These are phyloP conservation scores for Scarus forsteni DNA, from an alignment of 2,797 vertebrate genomes.

Conservation along the genomic window DNA sequence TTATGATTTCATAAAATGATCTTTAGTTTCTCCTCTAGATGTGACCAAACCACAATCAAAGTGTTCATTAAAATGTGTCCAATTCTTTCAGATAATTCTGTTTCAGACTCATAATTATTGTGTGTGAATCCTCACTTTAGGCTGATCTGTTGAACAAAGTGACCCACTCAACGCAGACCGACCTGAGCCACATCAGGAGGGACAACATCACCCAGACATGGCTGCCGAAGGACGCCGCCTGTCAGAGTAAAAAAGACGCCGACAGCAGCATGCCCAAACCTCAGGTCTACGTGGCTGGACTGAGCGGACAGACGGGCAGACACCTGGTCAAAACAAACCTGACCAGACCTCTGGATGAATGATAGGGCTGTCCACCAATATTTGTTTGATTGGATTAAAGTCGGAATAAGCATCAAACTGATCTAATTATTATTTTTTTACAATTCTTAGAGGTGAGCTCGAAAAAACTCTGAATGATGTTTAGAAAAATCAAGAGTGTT, in stretches of 20 bases:
- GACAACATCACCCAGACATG: constrained; percentile 91
- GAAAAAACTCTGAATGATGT: no score
- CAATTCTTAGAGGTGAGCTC: no score
- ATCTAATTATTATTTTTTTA: no score
- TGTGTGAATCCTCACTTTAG: constrained; percentile 73
- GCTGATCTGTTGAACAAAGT: constrained; percentile 88
- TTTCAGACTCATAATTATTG: background rate
- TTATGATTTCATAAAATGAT: no score
- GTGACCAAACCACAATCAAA: no score
- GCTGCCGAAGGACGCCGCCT: constrained; percentile 71
- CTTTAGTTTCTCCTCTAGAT: no score
- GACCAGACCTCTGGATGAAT: constrained; percentile 89
- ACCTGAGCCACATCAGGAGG: constrained; percentile 91
- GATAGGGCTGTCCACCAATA: constrained; percentile 24
- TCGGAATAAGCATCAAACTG: no score
- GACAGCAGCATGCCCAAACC: constrained; percentile 84
- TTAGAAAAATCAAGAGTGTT: no score
- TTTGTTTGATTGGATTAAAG: constrained; percentile 29
- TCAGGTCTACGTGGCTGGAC: constrained; percentile 87
- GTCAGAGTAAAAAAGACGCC: constrained; percentile 85
- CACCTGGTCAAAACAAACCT: constrained; percentile 83
- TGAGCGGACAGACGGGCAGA: constrained; percentile 83
- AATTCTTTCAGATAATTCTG: constrained; percentile 8
- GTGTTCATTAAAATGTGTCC: no score
- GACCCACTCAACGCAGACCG: constrained; percentile 89